Percentiles rank a stretch among this genome's conserved stretches.
Conservation (phyloP, 2,797 vertebrate genomes). For the Sebastes nivosus region DNA sequence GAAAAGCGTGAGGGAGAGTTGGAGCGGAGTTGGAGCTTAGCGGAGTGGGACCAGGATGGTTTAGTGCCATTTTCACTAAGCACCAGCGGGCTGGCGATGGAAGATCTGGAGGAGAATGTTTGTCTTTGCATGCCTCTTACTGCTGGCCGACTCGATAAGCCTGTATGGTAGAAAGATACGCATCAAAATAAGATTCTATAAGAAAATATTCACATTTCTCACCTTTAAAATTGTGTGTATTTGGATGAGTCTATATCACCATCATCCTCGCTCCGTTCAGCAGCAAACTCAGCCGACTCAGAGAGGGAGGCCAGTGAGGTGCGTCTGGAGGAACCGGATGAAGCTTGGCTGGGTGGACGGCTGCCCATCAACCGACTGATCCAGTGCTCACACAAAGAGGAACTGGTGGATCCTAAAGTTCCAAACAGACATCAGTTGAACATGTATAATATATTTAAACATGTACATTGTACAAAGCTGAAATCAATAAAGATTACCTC, state of each 20-base stretch:
- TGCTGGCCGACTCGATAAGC: slow-evolving; percentile 90
- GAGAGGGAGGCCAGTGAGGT: slow-evolving; percentile 95
- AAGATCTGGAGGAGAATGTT: slow-evolving; percentile 92
- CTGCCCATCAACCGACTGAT: slow-evolving; percentile 95
- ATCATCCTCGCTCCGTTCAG: slow-evolving; percentile 95
- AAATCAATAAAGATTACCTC: slow-evolving; percentile 81
- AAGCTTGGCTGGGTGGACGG: slow-evolving; percentile 94
- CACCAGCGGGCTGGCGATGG: slow-evolving; percentile 94
- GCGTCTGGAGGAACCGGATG: slow-evolving; percentile 93
- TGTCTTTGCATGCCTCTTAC: slow-evolving; percentile 96
- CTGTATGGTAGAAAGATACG: slow-evolving; percentile 65
- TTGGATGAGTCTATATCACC: slow-evolving; percentile 77
- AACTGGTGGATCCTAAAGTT: slow-evolving; percentile 93
- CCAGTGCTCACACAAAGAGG: slow-evolving; percentile 98
- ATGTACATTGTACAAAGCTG: background rate
- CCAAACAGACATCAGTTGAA: slow-evolving; percentile 14
- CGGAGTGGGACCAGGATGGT: slow-evolving; percentile 92
- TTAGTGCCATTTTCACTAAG: slow-evolving; percentile 91
- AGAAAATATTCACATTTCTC: background rate
- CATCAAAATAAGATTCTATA: background rate
- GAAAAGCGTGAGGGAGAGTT: slow-evolving; percentile 94
- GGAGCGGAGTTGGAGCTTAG: slow-evolving; percentile 94
- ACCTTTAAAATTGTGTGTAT: background rate
- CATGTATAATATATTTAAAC: background rate
- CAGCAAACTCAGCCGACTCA: slow-evolving; percentile 93